phyloP scores from a whole-genome alignment of 2,797 vertebrate species.

The Tenualosa thibaudeaui region DNA sequence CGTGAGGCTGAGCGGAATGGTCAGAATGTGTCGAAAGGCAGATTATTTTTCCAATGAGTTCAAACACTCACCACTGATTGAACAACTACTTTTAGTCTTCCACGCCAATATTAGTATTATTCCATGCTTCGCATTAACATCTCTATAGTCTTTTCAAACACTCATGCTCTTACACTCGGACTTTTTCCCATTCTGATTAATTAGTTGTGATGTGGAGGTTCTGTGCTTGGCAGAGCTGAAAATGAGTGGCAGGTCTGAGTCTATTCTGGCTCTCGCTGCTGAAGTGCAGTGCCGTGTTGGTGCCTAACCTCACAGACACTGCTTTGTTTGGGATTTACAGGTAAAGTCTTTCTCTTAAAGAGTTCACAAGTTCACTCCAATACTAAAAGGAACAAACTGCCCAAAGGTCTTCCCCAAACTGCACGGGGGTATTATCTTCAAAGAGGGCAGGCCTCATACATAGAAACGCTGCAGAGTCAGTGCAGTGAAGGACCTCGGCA shows the following conservation, averaged over 20 bases:
- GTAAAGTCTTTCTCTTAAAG: neutral
- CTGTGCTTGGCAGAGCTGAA: neutral
- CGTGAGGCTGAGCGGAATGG: neutral
- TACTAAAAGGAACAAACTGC: neutral
- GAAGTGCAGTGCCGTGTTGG: no score
- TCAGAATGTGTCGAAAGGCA: neutral
- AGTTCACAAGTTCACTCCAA: neutral
- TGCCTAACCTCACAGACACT: neutral
- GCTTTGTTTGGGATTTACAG: neutral
- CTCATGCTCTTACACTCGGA: no score
- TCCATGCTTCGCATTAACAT: neutral
- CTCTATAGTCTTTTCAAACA: neutral
- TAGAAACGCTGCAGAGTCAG: neutral
- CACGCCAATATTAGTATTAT: neutral
- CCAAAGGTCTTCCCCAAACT: neutral
- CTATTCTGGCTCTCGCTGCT: neutral
- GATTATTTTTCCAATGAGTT: constrained; percentile 12
- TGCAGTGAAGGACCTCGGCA: neutral
- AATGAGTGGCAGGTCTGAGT: neutral
- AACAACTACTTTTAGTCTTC: neutral
- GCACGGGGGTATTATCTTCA: neutral
- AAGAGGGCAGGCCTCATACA: neutral
- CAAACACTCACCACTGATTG: neutral
- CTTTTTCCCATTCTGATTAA: no score
- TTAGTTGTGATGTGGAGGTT: neutral